Evolutionary conservation across 1,140 invertebrate species (phyloP).

Genomic region (Ruditapes philippinarum): DNA sequence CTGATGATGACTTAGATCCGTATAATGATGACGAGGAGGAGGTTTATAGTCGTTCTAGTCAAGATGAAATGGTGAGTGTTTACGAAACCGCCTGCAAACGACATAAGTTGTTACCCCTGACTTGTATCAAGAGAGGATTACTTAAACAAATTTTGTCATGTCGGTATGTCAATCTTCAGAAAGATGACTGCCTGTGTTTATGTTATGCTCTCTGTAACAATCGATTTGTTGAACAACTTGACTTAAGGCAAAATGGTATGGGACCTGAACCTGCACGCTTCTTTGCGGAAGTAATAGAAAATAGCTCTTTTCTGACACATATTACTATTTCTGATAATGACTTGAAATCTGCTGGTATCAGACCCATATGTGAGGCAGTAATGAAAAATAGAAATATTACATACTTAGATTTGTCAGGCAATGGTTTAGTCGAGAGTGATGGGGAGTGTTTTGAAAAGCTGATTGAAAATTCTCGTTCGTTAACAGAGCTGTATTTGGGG

Average conservation of each 20-base stretch:
- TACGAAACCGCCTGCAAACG: conserved; percentile 45
- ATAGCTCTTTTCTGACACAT: conserved; percentile 39
- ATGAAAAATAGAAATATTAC: conserved; percentile 15
- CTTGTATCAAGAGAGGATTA: neutral
- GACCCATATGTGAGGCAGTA: conserved; percentile 37
- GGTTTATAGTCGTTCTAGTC: neutral
- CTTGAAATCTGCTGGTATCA: conserved; percentile 50
- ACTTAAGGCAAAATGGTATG: conserved; percentile 43
- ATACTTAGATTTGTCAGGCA: conserved; percentile 61
- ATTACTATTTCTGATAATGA: conserved; percentile 30
- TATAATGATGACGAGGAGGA: conserved; percentile 3
- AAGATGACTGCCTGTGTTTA: neutral
- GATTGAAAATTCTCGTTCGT: conserved; percentile 40
- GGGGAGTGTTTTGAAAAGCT: conserved; percentile 62
- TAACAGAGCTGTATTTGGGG: conserved; percentile 66
- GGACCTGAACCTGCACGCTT: neutral
- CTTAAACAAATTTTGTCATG: conserved; percentile 24
- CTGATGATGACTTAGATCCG: neutral
- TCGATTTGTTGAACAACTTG: neutral
- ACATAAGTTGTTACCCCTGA: neutral
- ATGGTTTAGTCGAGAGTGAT: conserved; percentile 68
- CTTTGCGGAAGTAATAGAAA: conserved; percentile 9
- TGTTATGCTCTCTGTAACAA: conserved; percentile 10
- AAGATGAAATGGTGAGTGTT: neutral
- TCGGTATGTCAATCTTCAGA: conserved; percentile 5